Evolutionary conservation across 2,888 invertebrate species (phyloP).

Genomic region (Trachelus tabidus): DNA sequence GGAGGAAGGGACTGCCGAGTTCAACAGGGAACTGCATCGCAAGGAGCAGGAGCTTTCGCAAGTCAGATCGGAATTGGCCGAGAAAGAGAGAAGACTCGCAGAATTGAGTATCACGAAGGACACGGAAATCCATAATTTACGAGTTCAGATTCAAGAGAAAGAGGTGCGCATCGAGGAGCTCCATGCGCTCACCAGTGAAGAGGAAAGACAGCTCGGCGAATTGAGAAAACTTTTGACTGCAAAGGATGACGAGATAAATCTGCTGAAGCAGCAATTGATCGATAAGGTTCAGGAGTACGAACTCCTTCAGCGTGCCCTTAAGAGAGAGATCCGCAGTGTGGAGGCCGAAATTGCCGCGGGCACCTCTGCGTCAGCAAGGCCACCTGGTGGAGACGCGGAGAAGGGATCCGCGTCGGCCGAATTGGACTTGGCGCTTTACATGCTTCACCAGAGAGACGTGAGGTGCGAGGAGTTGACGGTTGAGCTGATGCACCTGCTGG

Average conservation of each 20-base stretch:
- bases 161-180: conserved; percentile 68
- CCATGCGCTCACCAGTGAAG: conserved; percentile 69
- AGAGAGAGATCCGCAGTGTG: conserved; percentile 41
- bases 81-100: conserved; percentile 49
- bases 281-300: conserved; percentile 73
- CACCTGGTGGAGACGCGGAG: conserved; percentile 35
- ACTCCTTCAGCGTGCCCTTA: conserved; percentile 54
- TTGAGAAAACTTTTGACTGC: conserved; percentile 74
- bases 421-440: conserved; percentile 83
- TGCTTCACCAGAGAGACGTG: conserved; percentile 88
- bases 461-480: conserved; percentile 87
- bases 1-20: conserved; percentile 35
- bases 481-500: conserved; percentile 83
- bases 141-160: conserved; percentile 72
- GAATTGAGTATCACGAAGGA: conserved; percentile 74
- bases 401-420: conserved; percentile 63
- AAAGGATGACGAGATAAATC: conserved; percentile 79
- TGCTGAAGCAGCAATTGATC: conserved; percentile 75
- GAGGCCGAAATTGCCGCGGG: conserved; percentile 27
- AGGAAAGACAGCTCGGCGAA: conserved; percentile 70
- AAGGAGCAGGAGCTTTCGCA: conserved; percentile 32
- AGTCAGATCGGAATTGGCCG: conserved; percentile 2
- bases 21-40: conserved; percentile 27
- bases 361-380: conserved; percentile 44
- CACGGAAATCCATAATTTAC: conserved; percentile 78